Conservation (phyloP, 2,113 vertebrate species). For the Mormyrus lacerda region DNA sequence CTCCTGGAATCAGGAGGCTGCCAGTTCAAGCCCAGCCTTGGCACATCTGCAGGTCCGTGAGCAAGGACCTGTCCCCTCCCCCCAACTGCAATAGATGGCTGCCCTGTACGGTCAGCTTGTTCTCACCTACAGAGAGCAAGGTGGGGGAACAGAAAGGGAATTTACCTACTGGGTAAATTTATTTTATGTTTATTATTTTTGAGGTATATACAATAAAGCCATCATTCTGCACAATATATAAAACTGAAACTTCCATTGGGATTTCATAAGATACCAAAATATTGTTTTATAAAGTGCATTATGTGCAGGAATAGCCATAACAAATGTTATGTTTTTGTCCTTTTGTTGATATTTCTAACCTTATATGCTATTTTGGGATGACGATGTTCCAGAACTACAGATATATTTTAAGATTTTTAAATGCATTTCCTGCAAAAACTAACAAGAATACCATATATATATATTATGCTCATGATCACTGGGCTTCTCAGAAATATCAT, state of each 20-base stretch:
- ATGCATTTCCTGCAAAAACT: background rate
- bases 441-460: background rate
- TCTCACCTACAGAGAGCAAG: too few relatives aligned
- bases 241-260: background rate
- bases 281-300: background rate
- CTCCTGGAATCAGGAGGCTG: too few relatives aligned
- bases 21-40: too few relatives aligned
- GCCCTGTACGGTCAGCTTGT: too few relatives aligned
- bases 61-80: accelerated
- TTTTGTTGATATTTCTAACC: background rate
- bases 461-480: background rate
- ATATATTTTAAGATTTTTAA: background rate
- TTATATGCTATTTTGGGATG: background rate
- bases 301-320: background rate
- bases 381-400: background rate
- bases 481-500: background rate
- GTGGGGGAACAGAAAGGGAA: too few relatives aligned
- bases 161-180: too few relatives aligned
- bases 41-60: too few relatives aligned
- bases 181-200: background rate
- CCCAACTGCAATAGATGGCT: too few relatives aligned
- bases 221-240: background rate
- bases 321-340: background rate
- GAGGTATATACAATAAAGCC: background rate
- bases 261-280: background rate